These are phyloP conservation scores for Petrolisthes manimaculis DNA, from an alignment of 2,888 invertebrate species.

Conservation along the genomic window DNA sequence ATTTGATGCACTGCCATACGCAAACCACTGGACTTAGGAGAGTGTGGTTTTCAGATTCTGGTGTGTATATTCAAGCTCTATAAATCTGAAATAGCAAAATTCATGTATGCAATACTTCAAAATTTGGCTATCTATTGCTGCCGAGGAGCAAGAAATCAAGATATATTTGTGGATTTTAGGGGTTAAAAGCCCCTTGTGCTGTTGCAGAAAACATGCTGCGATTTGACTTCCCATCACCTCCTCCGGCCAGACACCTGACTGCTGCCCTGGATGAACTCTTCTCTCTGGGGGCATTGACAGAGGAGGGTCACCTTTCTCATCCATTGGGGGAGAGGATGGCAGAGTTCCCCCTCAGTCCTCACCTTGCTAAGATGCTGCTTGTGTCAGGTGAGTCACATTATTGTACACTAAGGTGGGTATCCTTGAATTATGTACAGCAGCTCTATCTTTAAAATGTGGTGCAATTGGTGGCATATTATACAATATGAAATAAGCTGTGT, in stretches of 20 bases:
- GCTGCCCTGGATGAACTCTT: conserved; percentile 88
- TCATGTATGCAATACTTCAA: too few relatives aligned
- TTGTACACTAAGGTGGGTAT: not conserved
- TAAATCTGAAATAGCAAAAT: too few relatives aligned
- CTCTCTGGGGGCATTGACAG: conserved; percentile 86
- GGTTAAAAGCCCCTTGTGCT: not conserved
- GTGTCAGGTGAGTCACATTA: conserved; percentile 49
- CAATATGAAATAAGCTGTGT: not conserved
- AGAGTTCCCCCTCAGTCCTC: conserved; percentile 90
- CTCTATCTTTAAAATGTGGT: not conserved
- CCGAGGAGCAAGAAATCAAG: too few relatives aligned
- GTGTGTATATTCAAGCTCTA: too few relatives aligned
- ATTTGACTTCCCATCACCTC: conserved; percentile 93
- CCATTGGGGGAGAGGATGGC: conserved; percentile 87
- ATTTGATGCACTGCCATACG: too few relatives aligned
- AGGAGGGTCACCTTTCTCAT: conserved; percentile 81
- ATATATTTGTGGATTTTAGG: too few relatives aligned
- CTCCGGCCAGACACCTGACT: conserved; percentile 88
- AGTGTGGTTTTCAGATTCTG: too few relatives aligned
- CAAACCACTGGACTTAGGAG: too few relatives aligned
- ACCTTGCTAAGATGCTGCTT: conserved; percentile 82
- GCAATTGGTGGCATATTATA: not conserved
- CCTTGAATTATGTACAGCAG: too few relatives aligned
- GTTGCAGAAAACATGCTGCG: conserved; percentile 81
- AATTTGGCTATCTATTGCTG: too few relatives aligned